These are phyloP conservation scores for Dysidea cf. avara DNA, from an alignment of 37 sponge, comb jelly and placozoan species.

Conservation along the genomic window DNA sequence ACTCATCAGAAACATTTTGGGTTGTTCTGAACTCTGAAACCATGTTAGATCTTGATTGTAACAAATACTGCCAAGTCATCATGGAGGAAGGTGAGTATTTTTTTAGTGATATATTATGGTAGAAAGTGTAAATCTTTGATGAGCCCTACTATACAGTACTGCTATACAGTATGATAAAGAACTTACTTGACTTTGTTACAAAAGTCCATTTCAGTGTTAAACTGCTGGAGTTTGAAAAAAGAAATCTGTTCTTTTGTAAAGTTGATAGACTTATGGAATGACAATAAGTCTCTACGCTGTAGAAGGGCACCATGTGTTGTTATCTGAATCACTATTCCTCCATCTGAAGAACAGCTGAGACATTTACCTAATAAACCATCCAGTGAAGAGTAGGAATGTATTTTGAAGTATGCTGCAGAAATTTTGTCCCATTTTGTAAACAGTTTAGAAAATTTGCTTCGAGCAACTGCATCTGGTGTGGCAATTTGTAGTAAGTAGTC, in stretches of 20 bases:
- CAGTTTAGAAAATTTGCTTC: neutral
- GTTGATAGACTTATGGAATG: neutral
- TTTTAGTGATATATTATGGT: no score
- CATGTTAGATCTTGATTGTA: no score
- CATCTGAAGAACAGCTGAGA: neutral
- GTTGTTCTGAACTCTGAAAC: no score
- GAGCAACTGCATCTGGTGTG: constrained; percentile 29
- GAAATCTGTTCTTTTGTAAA: neutral
- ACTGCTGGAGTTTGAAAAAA: constrained; percentile 55
- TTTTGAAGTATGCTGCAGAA: neutral
- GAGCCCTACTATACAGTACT: no score
- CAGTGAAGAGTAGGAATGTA: neutral
- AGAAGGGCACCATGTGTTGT: constrained; percentile 82
- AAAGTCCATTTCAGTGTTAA: constrained; percentile 82
- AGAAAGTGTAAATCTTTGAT: no score
- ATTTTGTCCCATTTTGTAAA: neutral
- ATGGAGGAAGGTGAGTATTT: no score
- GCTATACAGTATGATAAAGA: no score
- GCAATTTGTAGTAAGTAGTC: constrained; percentile 14
- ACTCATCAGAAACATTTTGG: no score
- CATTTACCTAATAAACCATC: neutral
- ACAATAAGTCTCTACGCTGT: constrained; percentile 19
- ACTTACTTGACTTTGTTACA: constrained; percentile 64
- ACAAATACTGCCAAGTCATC: no score
- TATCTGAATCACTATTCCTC: constrained; percentile 45